phyloP scores from a whole-genome alignment of 2,888 invertebrate species.

The Ectemnius cavifrons region DNA sequence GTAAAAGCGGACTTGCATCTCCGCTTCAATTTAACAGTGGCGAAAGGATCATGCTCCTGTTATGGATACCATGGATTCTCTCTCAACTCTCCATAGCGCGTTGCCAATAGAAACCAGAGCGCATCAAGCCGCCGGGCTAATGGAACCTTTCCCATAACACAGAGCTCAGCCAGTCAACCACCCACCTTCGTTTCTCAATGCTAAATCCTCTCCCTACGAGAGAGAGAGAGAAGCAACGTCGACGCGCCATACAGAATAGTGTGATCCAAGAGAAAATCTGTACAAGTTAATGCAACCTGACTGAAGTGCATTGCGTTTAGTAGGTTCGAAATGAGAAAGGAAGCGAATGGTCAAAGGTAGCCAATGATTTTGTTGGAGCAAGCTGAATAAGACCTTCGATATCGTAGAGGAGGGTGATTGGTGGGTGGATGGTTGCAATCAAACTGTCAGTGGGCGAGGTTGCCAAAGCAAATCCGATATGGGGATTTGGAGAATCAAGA shows the following conservation, averaged over 20 bases:
- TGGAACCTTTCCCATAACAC: constrained; percentile 46
- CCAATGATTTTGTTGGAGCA: constrained; percentile 12
- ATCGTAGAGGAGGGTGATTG: constrained; percentile 3
- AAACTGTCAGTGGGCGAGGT: constrained; percentile 50
- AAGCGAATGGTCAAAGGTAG: background rate
- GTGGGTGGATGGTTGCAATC: constrained; percentile 47
- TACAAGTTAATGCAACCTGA: no score
- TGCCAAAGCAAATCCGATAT: constrained; percentile 47
- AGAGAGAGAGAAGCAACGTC: no score
- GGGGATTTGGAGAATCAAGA: constrained; percentile 56
- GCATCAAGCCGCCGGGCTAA: constrained; percentile 53
- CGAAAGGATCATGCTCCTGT: constrained; percentile 60
- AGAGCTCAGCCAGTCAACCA: constrained; percentile 13
- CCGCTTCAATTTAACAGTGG: constrained; percentile 57
- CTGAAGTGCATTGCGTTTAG: no score
- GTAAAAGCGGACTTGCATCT: constrained; percentile 59
- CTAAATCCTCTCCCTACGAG: constrained; percentile 16
- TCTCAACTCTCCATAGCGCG: constrained; percentile 22
- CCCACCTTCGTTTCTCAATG: constrained; percentile 43
- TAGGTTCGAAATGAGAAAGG: no score
- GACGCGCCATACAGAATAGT: no score
- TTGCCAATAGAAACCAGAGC: constrained; percentile 63
- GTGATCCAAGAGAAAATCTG: no score
- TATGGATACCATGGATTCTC: constrained; percentile 61
- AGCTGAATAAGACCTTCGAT: constrained; percentile 14